Percentiles rank a stretch among this genome's conserved stretches.
Conservation (phyloP, 2,888 invertebrate genomes). For the Amaurobius ferox region DNA sequence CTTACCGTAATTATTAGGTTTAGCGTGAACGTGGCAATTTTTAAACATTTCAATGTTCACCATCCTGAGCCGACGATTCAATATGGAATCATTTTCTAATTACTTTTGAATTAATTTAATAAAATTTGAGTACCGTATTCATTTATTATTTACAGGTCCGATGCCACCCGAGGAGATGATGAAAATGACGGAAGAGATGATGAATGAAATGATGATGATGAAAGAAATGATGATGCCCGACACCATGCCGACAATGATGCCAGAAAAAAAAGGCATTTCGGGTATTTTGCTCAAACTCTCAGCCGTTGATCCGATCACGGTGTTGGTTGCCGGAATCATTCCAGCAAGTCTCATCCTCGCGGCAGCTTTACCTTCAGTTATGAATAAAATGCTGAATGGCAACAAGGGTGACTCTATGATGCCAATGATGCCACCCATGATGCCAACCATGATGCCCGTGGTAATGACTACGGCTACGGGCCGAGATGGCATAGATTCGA, state of each 20-base stretch:
- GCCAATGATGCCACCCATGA: background rate
- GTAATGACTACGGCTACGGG: constrained; percentile 32
- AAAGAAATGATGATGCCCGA: constrained; percentile 44
- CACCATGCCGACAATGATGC: background rate
- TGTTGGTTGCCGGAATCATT: constrained; percentile 53
- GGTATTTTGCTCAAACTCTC: constrained; percentile 31
- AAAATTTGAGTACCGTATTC: no score
- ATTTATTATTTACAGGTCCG: no score
- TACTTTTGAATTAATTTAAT: no score
- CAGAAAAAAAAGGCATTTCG: constrained; percentile 30
- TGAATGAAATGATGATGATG: constrained; percentile 61
- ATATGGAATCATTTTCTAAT: no score
- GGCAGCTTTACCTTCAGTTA: constrained; percentile 52
- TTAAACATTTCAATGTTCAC: no score
- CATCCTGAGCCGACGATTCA: no score
- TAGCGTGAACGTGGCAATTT: no score
- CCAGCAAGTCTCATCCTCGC: constrained; percentile 58
- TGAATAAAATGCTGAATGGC: constrained; percentile 37
- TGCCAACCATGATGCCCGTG: constrained; percentile 11
- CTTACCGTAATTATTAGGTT: no score
- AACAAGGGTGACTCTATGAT: background rate
- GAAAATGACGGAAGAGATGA: constrained; percentile 47
- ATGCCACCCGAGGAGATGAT: constrained; percentile 13
- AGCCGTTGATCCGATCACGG: constrained; percentile 48
- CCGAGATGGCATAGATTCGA: background rate